A percentile compares a stretch with the other conserved stretches of the same genome.
Evolutionary conservation across 2,888 invertebrate genomes (phyloP).

Genomic region (Syrista parreyssii): DNA sequence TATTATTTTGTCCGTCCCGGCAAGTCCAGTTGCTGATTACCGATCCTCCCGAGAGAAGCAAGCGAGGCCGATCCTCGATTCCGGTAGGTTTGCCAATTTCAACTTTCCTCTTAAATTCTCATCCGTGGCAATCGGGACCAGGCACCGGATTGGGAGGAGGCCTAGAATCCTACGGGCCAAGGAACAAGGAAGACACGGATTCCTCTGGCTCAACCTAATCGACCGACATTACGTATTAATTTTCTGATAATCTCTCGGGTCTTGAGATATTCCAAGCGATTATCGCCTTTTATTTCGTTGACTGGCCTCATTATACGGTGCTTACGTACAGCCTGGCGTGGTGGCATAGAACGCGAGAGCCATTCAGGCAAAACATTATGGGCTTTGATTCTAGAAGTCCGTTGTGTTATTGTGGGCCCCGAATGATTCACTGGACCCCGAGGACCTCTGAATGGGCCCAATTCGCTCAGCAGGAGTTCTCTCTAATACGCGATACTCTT

Average conservation of each 20-base stretch:
- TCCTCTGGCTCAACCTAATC: not conserved
- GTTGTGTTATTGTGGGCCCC: not conserved
- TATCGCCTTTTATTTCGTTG: slow-evolving; percentile 29
- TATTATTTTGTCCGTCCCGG: slow-evolving; percentile 38
- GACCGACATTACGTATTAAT: slow-evolving; percentile 4
- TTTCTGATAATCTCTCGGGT: slow-evolving; percentile 8
- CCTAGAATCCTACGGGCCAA: too few species aligned
- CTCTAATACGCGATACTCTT: slow-evolving; percentile 5
- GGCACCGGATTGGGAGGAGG: too few species aligned
- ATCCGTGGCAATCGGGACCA: too few species aligned
- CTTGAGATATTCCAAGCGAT: slow-evolving; percentile 14
- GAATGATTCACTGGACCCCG: slow-evolving; percentile 5
- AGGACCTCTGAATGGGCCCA: slow-evolving; percentile 7
- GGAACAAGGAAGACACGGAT: too few species aligned
- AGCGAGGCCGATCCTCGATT: too few species aligned
- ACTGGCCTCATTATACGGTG: slow-evolving; percentile 37
- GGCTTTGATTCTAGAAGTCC: slow-evolving; percentile 5
- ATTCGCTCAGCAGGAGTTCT: slow-evolving; percentile 1
- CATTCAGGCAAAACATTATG: slow-evolving; percentile 5
- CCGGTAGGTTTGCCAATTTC: too few species aligned
- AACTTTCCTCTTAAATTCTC: too few species aligned
- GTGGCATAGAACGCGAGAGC: not conserved
- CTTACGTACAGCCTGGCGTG: slow-evolving; percentile 18
- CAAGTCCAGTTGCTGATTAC: slow-evolving; percentile 41
- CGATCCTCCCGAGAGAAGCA: slow-evolving; percentile 28